A percentile compares a stretch with the other conserved stretches of the same genome.
Evolutionary conservation across 1,140 invertebrate genomes (phyloP).

Genomic region (Calliphora vicina): DNA sequence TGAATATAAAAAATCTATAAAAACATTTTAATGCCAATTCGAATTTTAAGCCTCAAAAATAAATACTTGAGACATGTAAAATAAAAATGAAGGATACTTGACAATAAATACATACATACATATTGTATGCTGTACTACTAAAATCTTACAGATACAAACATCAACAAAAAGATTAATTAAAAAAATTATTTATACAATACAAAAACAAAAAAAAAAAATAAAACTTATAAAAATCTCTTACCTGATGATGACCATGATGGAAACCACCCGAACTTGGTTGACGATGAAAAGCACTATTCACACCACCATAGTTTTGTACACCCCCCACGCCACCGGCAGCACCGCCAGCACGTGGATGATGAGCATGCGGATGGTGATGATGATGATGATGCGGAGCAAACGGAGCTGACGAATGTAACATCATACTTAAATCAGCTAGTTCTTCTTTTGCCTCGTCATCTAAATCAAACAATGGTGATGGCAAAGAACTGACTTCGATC

Average conservation of each 20-base stretch:
- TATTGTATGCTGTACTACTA: too few species aligned
- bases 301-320: conserved; percentile 40
- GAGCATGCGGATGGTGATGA: conserved; percentile 30
- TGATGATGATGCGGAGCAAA: conserved; percentile 47
- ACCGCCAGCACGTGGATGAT: conserved; percentile 40
- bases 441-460: conserved; percentile 62
- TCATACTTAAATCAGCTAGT: conserved; percentile 56
- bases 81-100: neutral
- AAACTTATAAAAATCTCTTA: conserved; percentile 41
- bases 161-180: neutral
- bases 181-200: neutral
- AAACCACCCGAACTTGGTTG: conserved; percentile 53
- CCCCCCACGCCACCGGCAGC: conserved; percentile 49
- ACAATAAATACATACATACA: neutral
- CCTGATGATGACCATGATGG: conserved; percentile 62
- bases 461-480: conserved; percentile 61
- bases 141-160: neutral
- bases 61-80: neutral
- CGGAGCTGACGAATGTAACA: conserved; percentile 60
- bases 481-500: conserved; percentile 43
- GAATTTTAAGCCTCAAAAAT: neutral
- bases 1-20: neutral
- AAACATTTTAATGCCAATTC: too few species aligned
- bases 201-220: neutral
- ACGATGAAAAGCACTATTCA: conserved; percentile 59